These are phyloP conservation scores for Trichogramma pretiosum DNA, from an alignment of 1,140 invertebrate genomes.

Conservation along the genomic window DNA sequence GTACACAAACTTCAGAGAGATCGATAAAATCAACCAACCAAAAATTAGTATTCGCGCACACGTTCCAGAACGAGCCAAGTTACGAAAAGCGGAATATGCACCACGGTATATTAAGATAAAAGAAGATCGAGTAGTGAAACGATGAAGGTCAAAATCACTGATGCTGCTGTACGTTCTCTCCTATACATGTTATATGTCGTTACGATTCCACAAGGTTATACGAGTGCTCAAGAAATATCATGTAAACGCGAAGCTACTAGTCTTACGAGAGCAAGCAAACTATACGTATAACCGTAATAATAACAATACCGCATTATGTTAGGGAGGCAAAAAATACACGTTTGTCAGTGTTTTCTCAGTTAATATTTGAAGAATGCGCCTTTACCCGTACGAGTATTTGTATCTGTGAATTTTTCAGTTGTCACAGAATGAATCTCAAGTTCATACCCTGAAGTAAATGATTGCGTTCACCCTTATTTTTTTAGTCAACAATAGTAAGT, in stretches of 20 bases:
- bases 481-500: too few relatives aligned
- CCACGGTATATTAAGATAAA: background rate
- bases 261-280: conserved; percentile 33
- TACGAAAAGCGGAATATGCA: background rate
- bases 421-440: too few relatives aligned
- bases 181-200: conserved; percentile 28
- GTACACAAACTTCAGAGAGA: too few relatives aligned
- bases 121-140: background rate
- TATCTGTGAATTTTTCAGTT: too few relatives aligned
- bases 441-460: too few relatives aligned
- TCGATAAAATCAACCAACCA: too few relatives aligned
- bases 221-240: too few relatives aligned
- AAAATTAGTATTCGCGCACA: too few relatives aligned
- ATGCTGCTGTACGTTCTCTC: conserved; percentile 18
- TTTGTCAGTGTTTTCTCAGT: conserved; percentile 32
- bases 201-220: too few relatives aligned
- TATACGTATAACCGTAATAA: conserved; percentile 6
- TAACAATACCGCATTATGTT: background rate
- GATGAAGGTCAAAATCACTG: conserved; percentile 8
- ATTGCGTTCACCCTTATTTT: too few relatives aligned
- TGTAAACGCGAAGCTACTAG: conserved; percentile 1
- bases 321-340: conserved; percentile 17
- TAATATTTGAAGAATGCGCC: conserved; percentile 35
- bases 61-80: too few relatives aligned
- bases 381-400: background rate